Conservation (phyloP, 2,113 vertebrate species). For the Microtus richardsoni region DNA sequence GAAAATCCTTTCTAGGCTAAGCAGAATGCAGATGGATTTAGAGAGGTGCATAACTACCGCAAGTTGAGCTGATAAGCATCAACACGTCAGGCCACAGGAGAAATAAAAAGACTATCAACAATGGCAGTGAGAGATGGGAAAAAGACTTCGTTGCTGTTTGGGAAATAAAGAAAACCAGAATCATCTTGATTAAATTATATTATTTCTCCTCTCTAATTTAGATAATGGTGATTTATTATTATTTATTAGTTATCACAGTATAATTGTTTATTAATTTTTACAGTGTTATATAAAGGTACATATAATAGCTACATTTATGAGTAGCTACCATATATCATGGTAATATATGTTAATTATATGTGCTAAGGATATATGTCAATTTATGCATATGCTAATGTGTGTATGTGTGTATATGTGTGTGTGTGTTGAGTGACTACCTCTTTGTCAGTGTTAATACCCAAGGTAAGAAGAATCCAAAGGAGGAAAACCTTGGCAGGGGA, state of each 20-base stretch:
- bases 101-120: neutral
- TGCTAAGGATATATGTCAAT: neutral
- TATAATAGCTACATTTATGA: neutral
- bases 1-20: neutral
- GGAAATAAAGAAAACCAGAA: constrained; percentile 32
- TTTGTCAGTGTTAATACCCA: neutral
- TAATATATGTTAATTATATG: neutral
- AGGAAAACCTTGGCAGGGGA: neutral
- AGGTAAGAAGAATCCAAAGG: neutral
- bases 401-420: neutral
- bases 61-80: neutral
- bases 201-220: neutral
- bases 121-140: neutral
- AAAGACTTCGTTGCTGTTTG: neutral
- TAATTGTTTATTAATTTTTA: neutral
- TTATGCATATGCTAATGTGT: too few relatives aligned
- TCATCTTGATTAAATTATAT: neutral
- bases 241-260: neutral
- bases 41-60: too few relatives aligned
- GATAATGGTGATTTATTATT: neutral
- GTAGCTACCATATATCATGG: neutral
- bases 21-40: neutral
- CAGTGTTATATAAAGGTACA: neutral
- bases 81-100: neutral
- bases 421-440: neutral